Conservation (phyloP, 1,140 invertebrate genomes). For the Steinernema khuongi region DNA sequence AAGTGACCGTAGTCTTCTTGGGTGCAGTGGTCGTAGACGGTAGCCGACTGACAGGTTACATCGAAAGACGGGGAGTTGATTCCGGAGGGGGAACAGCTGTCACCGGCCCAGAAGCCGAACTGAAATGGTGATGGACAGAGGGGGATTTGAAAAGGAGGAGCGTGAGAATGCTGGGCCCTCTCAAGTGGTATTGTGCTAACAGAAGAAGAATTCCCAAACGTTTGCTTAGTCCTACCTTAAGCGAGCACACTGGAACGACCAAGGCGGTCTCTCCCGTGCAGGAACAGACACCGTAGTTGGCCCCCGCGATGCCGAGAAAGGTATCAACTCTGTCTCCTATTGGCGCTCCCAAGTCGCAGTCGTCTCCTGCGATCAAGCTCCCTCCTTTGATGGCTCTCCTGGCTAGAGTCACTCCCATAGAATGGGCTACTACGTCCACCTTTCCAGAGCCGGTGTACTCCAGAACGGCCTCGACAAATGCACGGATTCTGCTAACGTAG, state of each 20-base stretch:
- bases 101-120: conserved; percentile 22
- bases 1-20: background rate
- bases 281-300: conserved; percentile 15
- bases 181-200: no score
- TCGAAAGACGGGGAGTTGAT: background rate
- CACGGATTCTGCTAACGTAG: background rate
- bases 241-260: conserved; percentile 12
- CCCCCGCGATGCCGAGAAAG: conserved; percentile 21
- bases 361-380: background rate
- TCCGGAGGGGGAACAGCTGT: background rate
- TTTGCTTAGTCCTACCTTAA: conserved; percentile 1
- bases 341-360: conserved; percentile 17
- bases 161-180: no score
- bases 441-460: background rate
- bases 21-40: background rate
- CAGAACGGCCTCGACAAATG: background rate
- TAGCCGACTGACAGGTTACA: background rate
- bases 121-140: no score
- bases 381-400: background rate
- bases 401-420: background rate
- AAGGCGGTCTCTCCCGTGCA: conserved; percentile 3
- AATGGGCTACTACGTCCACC: background rate
- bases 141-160: no score
- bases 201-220: background rate
- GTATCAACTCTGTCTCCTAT: conserved; percentile 16